Percentiles rank a stretch among this genome's conserved stretches.
Conservation (phyloP, 2,113 vertebrate genomes). For the Myrmophylax atrothorax region DNA sequence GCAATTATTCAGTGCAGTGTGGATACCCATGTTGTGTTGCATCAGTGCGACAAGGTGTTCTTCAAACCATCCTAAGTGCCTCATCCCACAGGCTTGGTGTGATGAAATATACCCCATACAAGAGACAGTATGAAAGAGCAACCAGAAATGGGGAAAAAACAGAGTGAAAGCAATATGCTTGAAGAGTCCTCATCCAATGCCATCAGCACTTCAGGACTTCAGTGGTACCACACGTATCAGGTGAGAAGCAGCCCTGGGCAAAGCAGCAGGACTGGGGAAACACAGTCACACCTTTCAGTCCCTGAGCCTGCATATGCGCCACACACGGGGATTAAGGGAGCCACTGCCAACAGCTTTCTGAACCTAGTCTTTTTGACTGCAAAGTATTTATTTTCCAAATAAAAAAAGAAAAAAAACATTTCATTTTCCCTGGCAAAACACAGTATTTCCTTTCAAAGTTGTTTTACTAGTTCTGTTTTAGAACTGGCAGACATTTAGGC, state of each 20-base stretch:
- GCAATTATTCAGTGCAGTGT: not conserved
- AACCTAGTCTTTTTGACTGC: not conserved
- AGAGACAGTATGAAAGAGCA: not conserved
- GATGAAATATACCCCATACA: not conserved
- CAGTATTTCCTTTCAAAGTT: not conserved
- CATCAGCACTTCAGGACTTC: not conserved
- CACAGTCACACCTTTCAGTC: not conserved
- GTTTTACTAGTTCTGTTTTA: not conserved
- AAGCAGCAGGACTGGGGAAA: not conserved
- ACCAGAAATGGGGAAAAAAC: not conserved
- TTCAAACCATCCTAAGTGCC: not conserved
- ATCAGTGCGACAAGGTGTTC: not conserved
- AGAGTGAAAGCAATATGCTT: not conserved
- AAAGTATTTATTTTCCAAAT: not conserved
- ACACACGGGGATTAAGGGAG: not conserved
- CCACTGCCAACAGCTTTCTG: not conserved
- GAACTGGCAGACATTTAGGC: not conserved
- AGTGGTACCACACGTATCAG: accelerated
- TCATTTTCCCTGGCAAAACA: not conserved
- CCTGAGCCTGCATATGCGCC: not conserved
- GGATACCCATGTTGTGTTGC: not conserved
- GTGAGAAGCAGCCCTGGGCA: not conserved
- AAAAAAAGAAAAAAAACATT: not conserved
- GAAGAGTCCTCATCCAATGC: not conserved
- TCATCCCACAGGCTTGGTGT: not conserved